Evolutionary conservation across 2,113 vertebrate genomes (phyloP).

Genomic region (Protomyctophum bolini): DNA sequence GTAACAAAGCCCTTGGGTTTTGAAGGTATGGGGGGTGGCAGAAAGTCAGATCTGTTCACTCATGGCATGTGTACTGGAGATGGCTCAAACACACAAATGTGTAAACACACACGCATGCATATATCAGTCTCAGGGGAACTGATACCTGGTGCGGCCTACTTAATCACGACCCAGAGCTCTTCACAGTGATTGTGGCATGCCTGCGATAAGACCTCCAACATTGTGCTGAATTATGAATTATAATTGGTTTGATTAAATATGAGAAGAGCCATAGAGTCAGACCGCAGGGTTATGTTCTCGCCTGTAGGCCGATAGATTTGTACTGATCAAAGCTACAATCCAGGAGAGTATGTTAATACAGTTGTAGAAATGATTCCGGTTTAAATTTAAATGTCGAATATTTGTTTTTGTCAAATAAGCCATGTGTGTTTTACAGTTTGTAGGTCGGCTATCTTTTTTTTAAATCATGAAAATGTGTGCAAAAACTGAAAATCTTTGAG

Average conservation of each 20-base stretch:
- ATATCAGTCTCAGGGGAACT: neutral
- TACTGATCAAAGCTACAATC: neutral
- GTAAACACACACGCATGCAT: neutral
- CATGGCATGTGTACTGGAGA: neutral
- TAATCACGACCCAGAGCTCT: slow-evolving; percentile 40
- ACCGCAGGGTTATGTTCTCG: slow-evolving; percentile 2
- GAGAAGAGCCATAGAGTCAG: neutral
- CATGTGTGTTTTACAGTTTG: too few species aligned
- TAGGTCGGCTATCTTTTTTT: too few species aligned
- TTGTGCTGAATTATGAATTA: slow-evolving; percentile 1
- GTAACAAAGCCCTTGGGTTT: slow-evolving; percentile 26
- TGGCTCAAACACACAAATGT: neutral
- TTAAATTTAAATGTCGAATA: too few species aligned
- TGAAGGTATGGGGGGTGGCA: neutral
- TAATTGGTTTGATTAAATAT: slow-evolving; percentile 27
- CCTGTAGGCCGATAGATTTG: neutral
- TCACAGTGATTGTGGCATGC: slow-evolving; percentile 15
- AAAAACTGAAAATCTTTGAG: too few species aligned
- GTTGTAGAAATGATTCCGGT: too few species aligned
- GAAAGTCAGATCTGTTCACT: neutral
- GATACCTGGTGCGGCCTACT: slow-evolving; percentile 16
- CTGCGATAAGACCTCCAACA: slow-evolving; percentile 29
- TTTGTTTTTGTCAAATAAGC: too few species aligned
- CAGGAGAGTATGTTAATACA: too few species aligned
- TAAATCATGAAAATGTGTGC: too few species aligned